These are phyloP conservation scores for Leptothorax acervorum DNA, from an alignment of 2,888 invertebrate genomes.

Conservation along the genomic window DNA sequence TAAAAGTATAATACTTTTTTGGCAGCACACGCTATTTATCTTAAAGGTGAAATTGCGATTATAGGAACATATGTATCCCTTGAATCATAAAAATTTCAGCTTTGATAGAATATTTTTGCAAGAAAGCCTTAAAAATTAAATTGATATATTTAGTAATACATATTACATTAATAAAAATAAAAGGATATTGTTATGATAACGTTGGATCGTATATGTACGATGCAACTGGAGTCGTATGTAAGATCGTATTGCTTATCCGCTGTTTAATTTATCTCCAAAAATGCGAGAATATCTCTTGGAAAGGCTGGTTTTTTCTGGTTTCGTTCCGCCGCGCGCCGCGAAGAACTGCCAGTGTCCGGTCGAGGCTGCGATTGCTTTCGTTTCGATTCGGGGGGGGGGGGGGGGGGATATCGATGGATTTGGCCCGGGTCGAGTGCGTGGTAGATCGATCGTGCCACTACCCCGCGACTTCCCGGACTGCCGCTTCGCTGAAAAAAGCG, in stretches of 20 bases:
- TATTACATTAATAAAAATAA: background rate
- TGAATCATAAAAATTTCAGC: background rate
- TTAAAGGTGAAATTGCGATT: background rate
- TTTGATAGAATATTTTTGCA: background rate
- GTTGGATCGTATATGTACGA: background rate
- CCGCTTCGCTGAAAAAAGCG: conserved; percentile 9
- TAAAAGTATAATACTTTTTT: background rate
- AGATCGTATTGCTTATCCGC: background rate
- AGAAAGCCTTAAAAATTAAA: background rate
- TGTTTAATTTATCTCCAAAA: background rate
- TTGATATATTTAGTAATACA: background rate
- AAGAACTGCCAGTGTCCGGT: conserved; percentile 22
- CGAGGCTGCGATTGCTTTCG: conserved; percentile 53
- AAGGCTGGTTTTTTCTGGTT: conserved; percentile 23
- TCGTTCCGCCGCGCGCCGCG: background rate
- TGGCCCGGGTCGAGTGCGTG: conserved; percentile 58
- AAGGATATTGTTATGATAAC: background rate
- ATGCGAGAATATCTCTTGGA: conserved; percentile 30
- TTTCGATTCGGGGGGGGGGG: conserved; percentile 58
- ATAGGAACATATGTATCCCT: background rate
- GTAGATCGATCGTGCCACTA: conserved; percentile 71
- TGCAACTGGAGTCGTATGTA: background rate
- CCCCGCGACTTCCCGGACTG: conserved; percentile 49
- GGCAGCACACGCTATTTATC: background rate
- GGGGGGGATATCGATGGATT: conserved; percentile 66